Percentiles rank a stretch among this genome's conserved stretches.
These are phyloP conservation scores for Gobiocypris rarus DNA, from an alignment of 2,113 vertebrate genomes.

Conservation along the genomic window DNA sequence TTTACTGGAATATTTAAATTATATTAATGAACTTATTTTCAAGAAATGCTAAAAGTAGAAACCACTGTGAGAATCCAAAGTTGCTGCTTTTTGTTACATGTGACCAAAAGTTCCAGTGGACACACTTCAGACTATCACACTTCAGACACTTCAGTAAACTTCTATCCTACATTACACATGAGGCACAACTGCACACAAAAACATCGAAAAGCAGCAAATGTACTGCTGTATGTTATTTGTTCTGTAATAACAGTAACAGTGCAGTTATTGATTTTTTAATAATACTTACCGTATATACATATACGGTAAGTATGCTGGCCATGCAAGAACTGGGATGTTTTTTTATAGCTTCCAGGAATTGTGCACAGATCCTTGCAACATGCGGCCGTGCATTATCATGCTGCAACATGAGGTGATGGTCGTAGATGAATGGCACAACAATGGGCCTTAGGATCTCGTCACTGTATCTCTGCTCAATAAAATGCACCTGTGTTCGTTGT, in stretches of 20 bases:
- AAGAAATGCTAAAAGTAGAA: slow-evolving; percentile 22
- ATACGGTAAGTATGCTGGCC: no score
- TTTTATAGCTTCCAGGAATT: no score
- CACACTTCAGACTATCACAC: neutral
- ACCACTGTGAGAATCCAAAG: slow-evolving; percentile 57
- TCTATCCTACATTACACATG: slow-evolving; percentile 39
- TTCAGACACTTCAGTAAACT: no score
- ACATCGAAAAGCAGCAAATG: neutral
- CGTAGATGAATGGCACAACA: no score
- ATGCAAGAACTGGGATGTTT: no score
- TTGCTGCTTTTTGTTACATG: slow-evolving; percentile 41
- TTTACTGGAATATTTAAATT: slow-evolving; percentile 14
- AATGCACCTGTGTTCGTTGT: no score
- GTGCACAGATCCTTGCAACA: no score
- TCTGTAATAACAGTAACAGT: neutral
- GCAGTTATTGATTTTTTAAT: neutral
- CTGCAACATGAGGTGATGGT: no score
- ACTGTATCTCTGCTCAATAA: no score
- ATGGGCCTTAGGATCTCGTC: no score
- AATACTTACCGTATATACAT: no score
- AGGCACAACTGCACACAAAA: slow-evolving; percentile 16
- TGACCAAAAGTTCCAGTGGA: slow-evolving; percentile 31
- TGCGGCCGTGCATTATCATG: no score
- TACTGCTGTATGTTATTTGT: neutral
- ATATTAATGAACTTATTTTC: neutral